Conservation (phyloP, 2,113 vertebrate species). For the Etheostoma spectabile region DNA sequence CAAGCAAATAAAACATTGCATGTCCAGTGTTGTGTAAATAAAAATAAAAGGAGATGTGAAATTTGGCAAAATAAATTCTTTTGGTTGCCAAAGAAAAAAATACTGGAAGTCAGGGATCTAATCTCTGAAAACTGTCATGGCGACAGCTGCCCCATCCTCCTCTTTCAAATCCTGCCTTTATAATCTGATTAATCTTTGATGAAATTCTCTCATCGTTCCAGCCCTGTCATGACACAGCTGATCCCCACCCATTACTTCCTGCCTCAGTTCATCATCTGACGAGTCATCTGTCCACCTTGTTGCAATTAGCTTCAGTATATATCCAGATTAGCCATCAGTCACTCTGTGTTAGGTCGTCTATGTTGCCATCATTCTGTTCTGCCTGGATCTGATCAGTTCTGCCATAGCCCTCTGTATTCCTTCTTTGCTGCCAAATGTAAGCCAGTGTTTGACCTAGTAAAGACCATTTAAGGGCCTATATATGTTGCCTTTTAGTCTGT, state of each 20-base stretch:
- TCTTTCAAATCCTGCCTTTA: constrained; percentile 8
- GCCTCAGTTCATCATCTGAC: neutral
- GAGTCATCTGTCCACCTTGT: constrained; percentile 5
- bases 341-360: neutral
- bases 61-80: neutral
- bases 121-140: neutral
- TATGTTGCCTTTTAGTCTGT: neutral
- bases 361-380: neutral
- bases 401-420: neutral
- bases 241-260: constrained; percentile 1
- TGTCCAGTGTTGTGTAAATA: neutral
- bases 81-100: neutral
- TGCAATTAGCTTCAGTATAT: neutral
- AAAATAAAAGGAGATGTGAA: neutral
- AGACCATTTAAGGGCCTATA: neutral
- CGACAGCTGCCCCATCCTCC: neutral
- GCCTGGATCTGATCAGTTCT: neutral
- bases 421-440: neutral
- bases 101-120: neutral
- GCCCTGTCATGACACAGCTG: constrained; percentile 15
- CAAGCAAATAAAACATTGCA: neutral
- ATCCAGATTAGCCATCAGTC: neutral
- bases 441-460: neutral
- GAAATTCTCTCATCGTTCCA: constrained; percentile 8
- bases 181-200: constrained; percentile 17